Evolutionary conservation across 2,888 invertebrate genomes (phyloP).

Genomic region (Latrodectus elegans): DNA sequence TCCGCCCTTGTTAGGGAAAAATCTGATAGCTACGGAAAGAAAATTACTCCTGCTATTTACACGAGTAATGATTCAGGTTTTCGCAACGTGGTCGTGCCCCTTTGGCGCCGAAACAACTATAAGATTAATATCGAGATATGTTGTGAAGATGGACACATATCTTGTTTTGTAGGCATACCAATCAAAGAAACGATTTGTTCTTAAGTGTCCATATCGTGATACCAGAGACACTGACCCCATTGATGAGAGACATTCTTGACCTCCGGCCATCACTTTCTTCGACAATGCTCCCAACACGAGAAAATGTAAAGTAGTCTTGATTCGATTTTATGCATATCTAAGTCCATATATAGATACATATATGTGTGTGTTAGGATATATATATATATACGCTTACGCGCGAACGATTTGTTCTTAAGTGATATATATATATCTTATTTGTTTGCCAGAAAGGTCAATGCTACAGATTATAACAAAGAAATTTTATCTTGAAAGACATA

Average conservation of each 20-base stretch:
- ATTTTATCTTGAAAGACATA: too few species aligned
- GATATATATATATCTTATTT: too few species aligned
- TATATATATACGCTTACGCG: too few species aligned
- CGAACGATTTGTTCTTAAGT: too few species aligned
- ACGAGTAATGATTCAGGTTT: conserved; percentile 33
- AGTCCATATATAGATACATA: too few species aligned
- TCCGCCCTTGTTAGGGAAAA: too few species aligned
- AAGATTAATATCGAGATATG: background rate
- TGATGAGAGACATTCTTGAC: background rate
- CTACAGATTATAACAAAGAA: too few species aligned
- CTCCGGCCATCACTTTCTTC: background rate
- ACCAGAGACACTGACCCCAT: background rate
- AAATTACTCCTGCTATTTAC: conserved; percentile 38
- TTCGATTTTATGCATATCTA: too few species aligned
- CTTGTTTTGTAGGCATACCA: background rate
- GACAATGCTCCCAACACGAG: too few species aligned
- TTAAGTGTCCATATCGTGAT: background rate
- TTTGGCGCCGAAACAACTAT: background rate
- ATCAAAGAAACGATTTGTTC: background rate
- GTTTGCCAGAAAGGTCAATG: too few species aligned
- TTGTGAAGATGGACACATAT: background rate
- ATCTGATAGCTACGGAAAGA: conserved; percentile 9
- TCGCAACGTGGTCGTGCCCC: background rate
- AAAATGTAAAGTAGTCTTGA: too few species aligned
- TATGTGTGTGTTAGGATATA: too few species aligned